These are phyloP conservation scores for Drosophila teissieri DNA, from an alignment of 1,140 invertebrate genomes.

Conservation along the genomic window DNA sequence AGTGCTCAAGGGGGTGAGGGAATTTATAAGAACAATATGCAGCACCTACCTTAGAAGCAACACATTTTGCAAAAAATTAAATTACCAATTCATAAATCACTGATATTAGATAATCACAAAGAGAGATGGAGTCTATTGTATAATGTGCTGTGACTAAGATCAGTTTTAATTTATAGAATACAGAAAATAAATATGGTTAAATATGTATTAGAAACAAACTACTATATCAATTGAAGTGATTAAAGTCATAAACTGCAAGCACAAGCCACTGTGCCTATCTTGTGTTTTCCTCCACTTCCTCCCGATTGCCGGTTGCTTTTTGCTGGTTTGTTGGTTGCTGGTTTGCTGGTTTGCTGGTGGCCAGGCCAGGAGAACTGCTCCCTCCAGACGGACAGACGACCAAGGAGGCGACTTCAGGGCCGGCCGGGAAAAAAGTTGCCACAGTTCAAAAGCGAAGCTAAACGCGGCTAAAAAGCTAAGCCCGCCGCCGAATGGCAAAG, in stretches of 20 bases:
- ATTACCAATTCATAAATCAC: neutral
- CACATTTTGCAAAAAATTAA: neutral
- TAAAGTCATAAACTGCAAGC: no score
- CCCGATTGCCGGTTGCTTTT: slow-evolving; percentile 10
- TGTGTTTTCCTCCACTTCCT: slow-evolving; percentile 19
- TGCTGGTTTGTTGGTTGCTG: neutral
- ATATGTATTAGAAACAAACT: no score
- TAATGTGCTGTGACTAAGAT: no score
- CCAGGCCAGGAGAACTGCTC: slow-evolving; percentile 27
- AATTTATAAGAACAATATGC: neutral
- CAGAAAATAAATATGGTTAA: neutral
- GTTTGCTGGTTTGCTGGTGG: slow-evolving; percentile 1
- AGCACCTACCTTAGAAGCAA: neutral
- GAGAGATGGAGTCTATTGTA: no score
- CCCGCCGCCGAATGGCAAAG: slow-evolving; percentile 17
- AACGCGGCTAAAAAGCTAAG: slow-evolving; percentile 64
- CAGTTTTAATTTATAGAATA: neutral
- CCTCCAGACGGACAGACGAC: slow-evolving; percentile 61
- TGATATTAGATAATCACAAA: neutral
- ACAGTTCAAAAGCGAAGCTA: slow-evolving; percentile 55
- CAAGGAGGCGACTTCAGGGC: slow-evolving; percentile 19
- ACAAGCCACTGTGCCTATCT: slow-evolving; percentile 17
- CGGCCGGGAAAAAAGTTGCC: slow-evolving; percentile 29
- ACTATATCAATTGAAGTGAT: no score
- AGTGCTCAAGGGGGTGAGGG: neutral